Percentiles rank a stretch among this genome's conserved stretches.
Conservation (phyloP, 2,797 vertebrate genomes). For the Pipistrellus nathusii region DNA sequence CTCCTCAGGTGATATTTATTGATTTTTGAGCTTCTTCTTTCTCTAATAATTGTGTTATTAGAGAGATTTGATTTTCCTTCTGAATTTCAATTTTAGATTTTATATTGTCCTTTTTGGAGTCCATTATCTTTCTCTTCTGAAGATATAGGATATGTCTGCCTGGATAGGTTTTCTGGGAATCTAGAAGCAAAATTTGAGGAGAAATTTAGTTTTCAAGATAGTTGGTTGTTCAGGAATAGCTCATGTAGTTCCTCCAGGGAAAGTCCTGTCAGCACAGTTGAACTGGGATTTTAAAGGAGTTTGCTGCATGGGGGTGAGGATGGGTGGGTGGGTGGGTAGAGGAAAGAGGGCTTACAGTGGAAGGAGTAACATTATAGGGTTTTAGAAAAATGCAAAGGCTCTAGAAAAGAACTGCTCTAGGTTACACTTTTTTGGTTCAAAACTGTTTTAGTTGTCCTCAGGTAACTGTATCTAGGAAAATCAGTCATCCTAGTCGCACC, state of each 20-base stretch:
- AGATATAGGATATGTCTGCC: neutral
- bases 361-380: neutral
- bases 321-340: neutral
- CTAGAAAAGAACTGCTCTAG: neutral
- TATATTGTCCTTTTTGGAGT: neutral
- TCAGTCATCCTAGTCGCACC: too few relatives aligned
- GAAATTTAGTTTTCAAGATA: neutral
- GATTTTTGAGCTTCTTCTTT: slow-evolving; percentile 16
- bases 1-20: neutral
- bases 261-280: neutral
- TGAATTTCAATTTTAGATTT: slow-evolving; percentile 37
- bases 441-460: neutral
- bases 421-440: neutral
- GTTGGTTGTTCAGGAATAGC: neutral
- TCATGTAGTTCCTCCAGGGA: neutral
- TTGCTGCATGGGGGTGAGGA: neutral
- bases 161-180: neutral
- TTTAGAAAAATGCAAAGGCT: slow-evolving; percentile 13
- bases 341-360: neutral
- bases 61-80: slow-evolving; percentile 31
- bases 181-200: neutral
- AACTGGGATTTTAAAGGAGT: neutral
- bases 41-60: neutral
- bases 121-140: slow-evolving; percentile 49
- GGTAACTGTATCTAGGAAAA: neutral